A percentile compares a stretch with the other conserved stretches of the same genome.
Conservation (phyloP, 2,888 invertebrate genomes). For the Cremastinae sp. region DNA sequence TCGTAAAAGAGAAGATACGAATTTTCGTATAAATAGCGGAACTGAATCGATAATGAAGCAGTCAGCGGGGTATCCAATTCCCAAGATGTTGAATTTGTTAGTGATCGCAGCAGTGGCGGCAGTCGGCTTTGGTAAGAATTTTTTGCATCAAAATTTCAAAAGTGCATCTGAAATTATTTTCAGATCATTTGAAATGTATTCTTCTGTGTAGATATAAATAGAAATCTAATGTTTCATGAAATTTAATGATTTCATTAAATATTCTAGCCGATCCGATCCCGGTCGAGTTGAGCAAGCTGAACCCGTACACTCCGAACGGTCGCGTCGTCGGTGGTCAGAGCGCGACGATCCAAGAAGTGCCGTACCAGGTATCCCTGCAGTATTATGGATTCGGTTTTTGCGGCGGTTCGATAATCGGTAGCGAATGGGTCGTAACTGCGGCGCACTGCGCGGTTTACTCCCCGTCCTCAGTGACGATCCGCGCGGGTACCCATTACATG, state of each 20-base stretch:
- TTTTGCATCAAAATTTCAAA: not conserved
- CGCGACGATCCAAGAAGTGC: slow-evolving; percentile 80
- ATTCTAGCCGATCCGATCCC: slow-evolving; percentile 76
- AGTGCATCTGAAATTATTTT: not conserved
- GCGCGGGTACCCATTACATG: slow-evolving; percentile 80
- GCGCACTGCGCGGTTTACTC: slow-evolving; percentile 82
- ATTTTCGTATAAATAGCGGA: slow-evolving; percentile 55
- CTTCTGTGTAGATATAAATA: too few species aligned
- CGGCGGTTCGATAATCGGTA: slow-evolving; percentile 82
- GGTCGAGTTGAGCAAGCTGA: slow-evolving; percentile 81
- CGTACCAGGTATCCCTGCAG: slow-evolving; percentile 81
- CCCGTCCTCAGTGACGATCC: slow-evolving; percentile 72
- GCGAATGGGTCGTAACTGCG: slow-evolving; percentile 82
- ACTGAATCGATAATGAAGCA: slow-evolving; percentile 14
- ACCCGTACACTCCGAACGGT: slow-evolving; percentile 72
- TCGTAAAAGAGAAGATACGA: not conserved
- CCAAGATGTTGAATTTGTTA: slow-evolving; percentile 58
- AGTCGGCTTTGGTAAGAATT: slow-evolving; percentile 52
- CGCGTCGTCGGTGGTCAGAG: slow-evolving; percentile 81
- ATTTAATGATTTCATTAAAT: not conserved
- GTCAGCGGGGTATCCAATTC: slow-evolving; percentile 44
- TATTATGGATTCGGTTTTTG: slow-evolving; percentile 81
- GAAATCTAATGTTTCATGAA: too few species aligned
- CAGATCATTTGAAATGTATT: too few species aligned
- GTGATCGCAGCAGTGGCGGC: slow-evolving; percentile 34